Evolutionary conservation across 2,797 vertebrate genomes (phyloP), one percentile per base, ranked within the genome.

Genomic region (Typhlichthys subterraneus): DNA sequence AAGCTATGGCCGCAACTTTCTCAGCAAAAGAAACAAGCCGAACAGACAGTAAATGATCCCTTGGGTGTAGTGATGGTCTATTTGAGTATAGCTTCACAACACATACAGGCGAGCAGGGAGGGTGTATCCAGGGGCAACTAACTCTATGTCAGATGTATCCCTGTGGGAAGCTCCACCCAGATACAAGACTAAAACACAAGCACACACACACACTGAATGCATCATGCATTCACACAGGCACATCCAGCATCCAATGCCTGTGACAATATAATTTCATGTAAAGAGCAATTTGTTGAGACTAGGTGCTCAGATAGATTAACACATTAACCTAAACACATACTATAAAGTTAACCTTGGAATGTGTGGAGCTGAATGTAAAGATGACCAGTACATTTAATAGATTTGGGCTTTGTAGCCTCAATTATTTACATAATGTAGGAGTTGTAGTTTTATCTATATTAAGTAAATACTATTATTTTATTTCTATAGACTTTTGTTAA

Each of bases 51-150:
- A 77, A 73, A 73, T 67, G 76, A 47, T 86, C 86, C 82, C 86
- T 70, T 5, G 69, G 80, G 85, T 72, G 63, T 63, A 68, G 66
- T 63, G 79, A 57, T 60, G 72, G 63, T 45, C 61, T 31, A 15
- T 73, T 69, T 33, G 68, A 78, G 75, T 66, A 57, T 15, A 6
- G 77, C 87, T 79, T 77, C 79, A 79, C 85, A 84, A 87, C 88
- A 78, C 79, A 89, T 73, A 74, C 69, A 77, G 88, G 81, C 77
- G 82, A 76, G 71, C 74, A 76, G 76, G 65, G 63, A 74, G 62
- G 83, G 76, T 76, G 87, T 92, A 85, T 88, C 90, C 87, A 87
- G 69, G 89, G 85, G 85, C 83, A 88, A 93, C 90, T 70, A 77
- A 87, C 80, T 85, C 85, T 67, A 64, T 70, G 65, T 12, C 72